A percentile compares a stretch with the other conserved stretches of the same genome.
Conservation (phyloP, 2,888 invertebrate species). For the Apamea monoglypha region DNA sequence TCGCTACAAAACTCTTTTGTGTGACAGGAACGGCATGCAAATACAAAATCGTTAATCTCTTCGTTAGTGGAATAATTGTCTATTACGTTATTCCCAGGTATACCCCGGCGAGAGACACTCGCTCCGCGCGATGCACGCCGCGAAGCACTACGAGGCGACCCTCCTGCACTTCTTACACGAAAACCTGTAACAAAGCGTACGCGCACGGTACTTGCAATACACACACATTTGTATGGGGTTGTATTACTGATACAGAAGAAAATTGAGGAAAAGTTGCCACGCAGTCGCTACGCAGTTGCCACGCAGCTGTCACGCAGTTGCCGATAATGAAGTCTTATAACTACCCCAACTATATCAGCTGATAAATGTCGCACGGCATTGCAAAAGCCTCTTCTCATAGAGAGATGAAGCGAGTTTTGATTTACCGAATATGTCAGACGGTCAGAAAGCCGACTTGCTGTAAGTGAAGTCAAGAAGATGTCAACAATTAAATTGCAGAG, state of each 20-base stretch:
- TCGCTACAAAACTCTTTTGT: too few species aligned
- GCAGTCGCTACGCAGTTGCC: slow-evolving; percentile 22
- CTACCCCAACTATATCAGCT: background rate
- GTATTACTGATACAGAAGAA: slow-evolving; percentile 15
- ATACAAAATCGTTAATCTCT: too few species aligned
- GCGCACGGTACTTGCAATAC: slow-evolving; percentile 5
- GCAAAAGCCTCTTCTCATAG: background rate
- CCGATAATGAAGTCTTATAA: background rate
- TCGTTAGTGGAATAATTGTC: too few species aligned
- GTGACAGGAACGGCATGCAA: too few species aligned
- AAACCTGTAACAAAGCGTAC: slow-evolving; percentile 75
- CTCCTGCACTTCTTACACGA: slow-evolving; percentile 97
- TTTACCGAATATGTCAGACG: background rate
- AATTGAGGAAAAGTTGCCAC: slow-evolving; percentile 13
- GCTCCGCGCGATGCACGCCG: slow-evolving; percentile 97
- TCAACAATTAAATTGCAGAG: background rate
- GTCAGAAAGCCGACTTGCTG: background rate
- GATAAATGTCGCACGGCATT: background rate
- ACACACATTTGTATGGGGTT: slow-evolving; percentile 33
- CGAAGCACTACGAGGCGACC: slow-evolving; percentile 99
- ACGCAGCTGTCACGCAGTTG: slow-evolving; percentile 35
- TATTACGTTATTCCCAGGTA: slow-evolving; percentile 88
- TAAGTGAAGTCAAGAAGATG: background rate
- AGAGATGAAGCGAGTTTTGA: background rate
- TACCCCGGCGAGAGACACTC: slow-evolving; percentile 99